Evolutionary conservation across 2,797 vertebrate species (phyloP), one percentile per base, ranked within the genome.

Genomic region (Pseudochaenichthys georgianus): DNA sequence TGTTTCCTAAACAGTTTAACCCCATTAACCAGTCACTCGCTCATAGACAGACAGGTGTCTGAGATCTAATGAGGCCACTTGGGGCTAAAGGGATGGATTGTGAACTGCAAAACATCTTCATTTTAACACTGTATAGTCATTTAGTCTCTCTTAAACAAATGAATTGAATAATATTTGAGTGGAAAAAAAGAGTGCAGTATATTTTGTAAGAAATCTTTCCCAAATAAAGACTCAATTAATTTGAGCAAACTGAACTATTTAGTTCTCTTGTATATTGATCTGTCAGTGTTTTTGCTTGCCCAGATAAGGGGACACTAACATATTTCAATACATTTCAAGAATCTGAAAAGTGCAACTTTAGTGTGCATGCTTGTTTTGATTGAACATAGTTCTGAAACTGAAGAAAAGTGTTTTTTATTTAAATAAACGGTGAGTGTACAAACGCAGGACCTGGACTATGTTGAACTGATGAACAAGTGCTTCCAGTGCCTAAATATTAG

Each of bases 1-100:
- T 70, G 80, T 86, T 89, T 89, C 70, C 84, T 62, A 82, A 88
- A 91, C 81, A 84, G 67, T 81, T 90, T 87, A 83, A 86, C 75
- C 38, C 51, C 60, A 23, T 76, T 78, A 70, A 59, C 46, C 46
- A 65, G 38, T 50, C 58, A 75, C 59, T 64, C 11, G 2, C 54
- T 45, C 50, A 70, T n/a, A 64, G 7, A 53, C 17, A 54, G n/a
- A 31, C 23, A 64, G 13, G 64, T 31, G 16, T 64, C 17, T 71
- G 41, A 34, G 54, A 57, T 69, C 47, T 15, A 23, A 23, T 41
- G n/a, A 50, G 13, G 67, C 11, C 4, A 45, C 3, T 34, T 31
- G 28, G 61, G 23, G 48, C 31, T 19, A 43, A 3, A 43, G 5
- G 10, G 43, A 42, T 57, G 9, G 38, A n/a, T 67, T 7, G 43